Evolutionary conservation across 2,888 invertebrate genomes (phyloP).

Genomic region (Ceramica pisi): DNA sequence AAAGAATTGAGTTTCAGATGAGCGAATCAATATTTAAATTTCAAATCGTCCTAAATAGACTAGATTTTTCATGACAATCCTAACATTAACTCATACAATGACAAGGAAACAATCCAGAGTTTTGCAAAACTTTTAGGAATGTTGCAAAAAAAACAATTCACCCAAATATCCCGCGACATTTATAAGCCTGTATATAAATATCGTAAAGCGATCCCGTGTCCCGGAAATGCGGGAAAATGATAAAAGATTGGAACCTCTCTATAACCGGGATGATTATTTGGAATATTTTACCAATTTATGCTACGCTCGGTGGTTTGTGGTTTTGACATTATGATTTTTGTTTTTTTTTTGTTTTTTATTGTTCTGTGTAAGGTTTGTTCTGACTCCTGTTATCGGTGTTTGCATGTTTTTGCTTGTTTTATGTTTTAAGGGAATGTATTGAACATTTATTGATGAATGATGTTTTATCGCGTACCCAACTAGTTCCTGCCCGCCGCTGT

Average conservation of each 20-base stretch:
- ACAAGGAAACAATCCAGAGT: no score
- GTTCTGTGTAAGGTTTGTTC: neutral
- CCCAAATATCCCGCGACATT: neutral
- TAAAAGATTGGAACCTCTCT: constrained; percentile 47
- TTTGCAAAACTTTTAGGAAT: neutral
- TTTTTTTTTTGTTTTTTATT: constrained; percentile 30
- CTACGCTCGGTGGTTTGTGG: constrained; percentile 21
- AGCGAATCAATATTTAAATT: no score
- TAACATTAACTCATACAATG: no score
- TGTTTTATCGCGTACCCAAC: neutral
- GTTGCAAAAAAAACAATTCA: neutral
- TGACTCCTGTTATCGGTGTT: constrained; percentile 15
- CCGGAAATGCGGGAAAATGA: constrained; percentile 49
- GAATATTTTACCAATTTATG: constrained; percentile 52
- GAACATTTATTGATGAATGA: neutral
- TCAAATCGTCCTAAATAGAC: no score
- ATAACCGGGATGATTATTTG: constrained; percentile 39
- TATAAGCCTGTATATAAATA: constrained; percentile 39
- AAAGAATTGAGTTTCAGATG: no score
- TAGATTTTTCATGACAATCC: no score
- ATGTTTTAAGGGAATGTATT: neutral
- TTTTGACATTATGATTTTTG: constrained; percentile 39
- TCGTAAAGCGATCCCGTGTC: constrained; percentile 27
- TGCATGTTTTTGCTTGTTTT: constrained; percentile 1
- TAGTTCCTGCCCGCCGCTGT: no score